phyloP scores from a whole-genome alignment of 2,113 vertebrate genomes.

The Nothoprocta pentlandii region DNA sequence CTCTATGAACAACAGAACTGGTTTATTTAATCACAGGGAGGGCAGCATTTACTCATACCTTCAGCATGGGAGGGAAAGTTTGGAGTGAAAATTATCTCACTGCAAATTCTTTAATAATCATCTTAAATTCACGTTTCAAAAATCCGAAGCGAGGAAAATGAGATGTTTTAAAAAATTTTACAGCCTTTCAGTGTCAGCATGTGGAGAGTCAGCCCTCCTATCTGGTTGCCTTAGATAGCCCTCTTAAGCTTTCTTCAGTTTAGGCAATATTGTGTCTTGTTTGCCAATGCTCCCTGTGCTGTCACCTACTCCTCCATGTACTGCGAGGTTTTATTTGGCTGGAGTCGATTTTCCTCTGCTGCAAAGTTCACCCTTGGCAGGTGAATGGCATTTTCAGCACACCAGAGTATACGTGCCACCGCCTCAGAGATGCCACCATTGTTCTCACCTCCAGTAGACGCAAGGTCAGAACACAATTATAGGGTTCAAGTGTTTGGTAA shows the following conservation, averaged over 20 bases:
- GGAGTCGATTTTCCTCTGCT: not conserved
- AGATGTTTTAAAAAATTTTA: slow-evolving; percentile 55
- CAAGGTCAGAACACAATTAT: slow-evolving; percentile 69
- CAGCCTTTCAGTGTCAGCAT: slow-evolving; percentile 31
- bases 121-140: slow-evolving; percentile 51
- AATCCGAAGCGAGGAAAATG: slow-evolving; percentile 39
- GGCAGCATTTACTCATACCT: slow-evolving; percentile 31
- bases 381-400: slow-evolving; percentile 41
- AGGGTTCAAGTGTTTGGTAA: slow-evolving; percentile 66
- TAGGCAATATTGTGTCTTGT: not conserved
- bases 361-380: slow-evolving; percentile 23
- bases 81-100: slow-evolving; percentile 43
- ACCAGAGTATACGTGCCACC: not conserved
- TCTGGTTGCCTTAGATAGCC: not conserved
- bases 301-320: not conserved
- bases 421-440: not conserved
- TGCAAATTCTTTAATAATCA: slow-evolving; percentile 54
- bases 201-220: not conserved
- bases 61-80: slow-evolving; percentile 40
- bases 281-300: not conserved
- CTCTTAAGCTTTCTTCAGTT: not conserved
- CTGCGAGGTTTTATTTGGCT: not conserved
- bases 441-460: slow-evolving; percentile 39
- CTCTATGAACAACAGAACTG: not conserved
- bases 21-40: slow-evolving; percentile 63